Evolutionary conservation across 2,888 invertebrate genomes (phyloP), one percentile per base, ranked within the genome.

Genomic region (Nomada flava): DNA sequence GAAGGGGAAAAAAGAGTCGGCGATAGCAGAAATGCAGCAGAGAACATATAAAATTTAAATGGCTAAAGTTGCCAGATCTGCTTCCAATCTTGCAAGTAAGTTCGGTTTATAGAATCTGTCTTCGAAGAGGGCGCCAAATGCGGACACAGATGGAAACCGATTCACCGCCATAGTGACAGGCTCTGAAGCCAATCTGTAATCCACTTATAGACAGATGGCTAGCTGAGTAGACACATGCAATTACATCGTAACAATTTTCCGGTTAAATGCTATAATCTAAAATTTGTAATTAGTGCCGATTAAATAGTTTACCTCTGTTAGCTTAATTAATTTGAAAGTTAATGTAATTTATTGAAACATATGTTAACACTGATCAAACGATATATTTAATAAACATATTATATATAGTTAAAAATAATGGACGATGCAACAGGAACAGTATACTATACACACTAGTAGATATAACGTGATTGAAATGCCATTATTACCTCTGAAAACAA

Each of bases 401-500:
- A n/a, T 29, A 29, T n/a, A 36, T 36, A 13, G 18, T 9, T n/a
- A 44, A 13, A 18, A 55, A 20, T 52, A 55, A 15, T 15, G 23
- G 15, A 26, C 7, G 4, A 20, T 59, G 2, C 23, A 36, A 1
- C 7, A 42, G 20, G 52, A 13, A 29, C 11, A n/a, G 36, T 9
- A 23, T 11, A 47, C 15, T 36, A 44, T 36, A 44, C 13, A 44
- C 26, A 55, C 2, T 23, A n/a, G 18, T 26, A 62, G 2, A 36
- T 5, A 29, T 20, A 55, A 47, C 20, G 47, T 65, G 53, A n/a
- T 65, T 67, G 50, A 75, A 57, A 76, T 69, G 20, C 42, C 52
- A 69, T 76, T 86, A 69, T 76, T 86, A 88, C 88, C 88, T 88
- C 68, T 60, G 72, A 44, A 88, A 82, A 76, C 89, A 88, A 69